phyloP scores from a whole-genome alignment of 1,140 invertebrate species.

The Drosophila athabasca region DNA sequence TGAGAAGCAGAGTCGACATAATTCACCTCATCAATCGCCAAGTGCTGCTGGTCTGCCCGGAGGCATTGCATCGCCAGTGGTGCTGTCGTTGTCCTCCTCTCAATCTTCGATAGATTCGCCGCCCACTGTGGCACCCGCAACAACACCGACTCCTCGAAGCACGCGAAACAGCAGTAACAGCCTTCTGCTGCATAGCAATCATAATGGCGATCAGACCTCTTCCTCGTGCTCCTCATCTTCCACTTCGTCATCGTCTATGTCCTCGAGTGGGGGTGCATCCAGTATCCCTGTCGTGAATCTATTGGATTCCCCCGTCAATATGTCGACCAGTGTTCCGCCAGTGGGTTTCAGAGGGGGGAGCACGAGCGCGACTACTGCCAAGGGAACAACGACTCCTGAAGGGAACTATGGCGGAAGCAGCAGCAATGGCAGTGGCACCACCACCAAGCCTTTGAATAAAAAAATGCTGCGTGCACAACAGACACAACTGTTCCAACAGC shows the following conservation, averaged over 20 bases:
- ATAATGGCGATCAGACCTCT: constrained; percentile 54
- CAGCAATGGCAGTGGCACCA: constrained; percentile 12
- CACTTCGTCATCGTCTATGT: constrained; percentile 65
- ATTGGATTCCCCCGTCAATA: constrained; percentile 69
- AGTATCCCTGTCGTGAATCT: constrained; percentile 49
- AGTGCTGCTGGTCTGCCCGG: constrained; percentile 19
- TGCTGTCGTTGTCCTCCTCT: constrained; percentile 68
- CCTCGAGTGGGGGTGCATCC: constrained; percentile 29
- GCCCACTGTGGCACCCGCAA: constrained; percentile 9
- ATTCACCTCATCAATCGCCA: constrained; percentile 52
- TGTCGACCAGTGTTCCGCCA: constrained; percentile 47
- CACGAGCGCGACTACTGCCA: constrained; percentile 2
- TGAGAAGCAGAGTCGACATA: constrained; percentile 64
- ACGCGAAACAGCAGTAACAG: constrained; percentile 45
- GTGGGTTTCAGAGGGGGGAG: constrained; percentile 1
- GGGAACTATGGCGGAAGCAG: constrained; percentile 1
- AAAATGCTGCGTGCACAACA: constrained; percentile 82
- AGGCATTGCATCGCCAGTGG: constrained; percentile 57
- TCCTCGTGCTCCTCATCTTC: constrained; percentile 62
- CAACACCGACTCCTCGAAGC: constrained; percentile 28
- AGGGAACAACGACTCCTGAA: too few relatives aligned
- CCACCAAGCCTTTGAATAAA: constrained; percentile 74
- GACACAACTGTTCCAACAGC: constrained; percentile 70
- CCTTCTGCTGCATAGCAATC: constrained; percentile 19
- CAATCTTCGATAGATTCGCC: constrained; percentile 66